phyloP scores from a whole-genome alignment of 2,113 vertebrate genomes.

The Macaca fascicularis region T2T-MFA8v1.1 NC_088376.1:197020501-197021000 shows the following conservation, averaged over 20 bases:
- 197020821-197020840: slow-evolving; percentile 59
- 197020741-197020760: slow-evolving; percentile 30
- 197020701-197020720: slow-evolving; percentile 37
- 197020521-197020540: slow-evolving; percentile 74
- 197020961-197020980: slow-evolving; percentile 73
- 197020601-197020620: slow-evolving; percentile 67
- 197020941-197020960: slow-evolving; percentile 72
- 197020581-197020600: slow-evolving; percentile 70
- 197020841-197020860: slow-evolving; percentile 55
- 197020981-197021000: slow-evolving; percentile 66
- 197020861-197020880: slow-evolving; percentile 64
- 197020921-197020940: slow-evolving; percentile 68
- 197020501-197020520: slow-evolving; percentile 68
- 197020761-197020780: slow-evolving; percentile 60
- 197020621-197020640: slow-evolving; percentile 66
- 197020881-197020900: slow-evolving; percentile 57
- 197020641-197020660: slow-evolving; percentile 49
- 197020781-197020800: slow-evolving; percentile 56
- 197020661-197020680: slow-evolving; percentile 59
- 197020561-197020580: slow-evolving; percentile 61
- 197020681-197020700: slow-evolving; percentile 61
- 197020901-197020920: slow-evolving; percentile 76
- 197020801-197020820: slow-evolving; percentile 62
- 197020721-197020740: slow-evolving; percentile 57
- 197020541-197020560: slow-evolving; percentile 72